Evolutionary conservation across 2,797 vertebrate genomes (phyloP).

Genomic region (Amblyraja radiata): DNA sequence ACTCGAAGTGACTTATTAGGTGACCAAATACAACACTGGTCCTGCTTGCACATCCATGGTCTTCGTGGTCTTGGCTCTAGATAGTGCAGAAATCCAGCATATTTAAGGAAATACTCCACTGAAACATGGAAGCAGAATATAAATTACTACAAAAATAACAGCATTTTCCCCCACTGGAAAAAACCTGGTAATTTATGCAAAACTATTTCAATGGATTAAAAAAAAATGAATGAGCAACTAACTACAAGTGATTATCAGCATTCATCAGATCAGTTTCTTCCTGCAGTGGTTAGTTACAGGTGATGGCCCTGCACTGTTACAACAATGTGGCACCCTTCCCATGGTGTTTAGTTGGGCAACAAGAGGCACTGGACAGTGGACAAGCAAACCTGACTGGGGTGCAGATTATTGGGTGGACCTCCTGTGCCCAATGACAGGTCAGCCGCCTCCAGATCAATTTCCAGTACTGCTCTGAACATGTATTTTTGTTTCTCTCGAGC

Average conservation of each 20-base stretch:
- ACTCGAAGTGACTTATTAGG: not conserved
- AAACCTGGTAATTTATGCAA: conserved; percentile 31
- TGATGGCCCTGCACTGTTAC: too few species aligned
- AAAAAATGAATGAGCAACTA: conserved; percentile 15
- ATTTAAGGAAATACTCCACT: conserved; percentile 18
- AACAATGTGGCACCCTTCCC: too few species aligned
- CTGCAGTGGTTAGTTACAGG: too few species aligned
- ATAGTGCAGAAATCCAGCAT: conserved; percentile 16
- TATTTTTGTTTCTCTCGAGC: too few species aligned
- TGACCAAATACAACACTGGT: not conserved
- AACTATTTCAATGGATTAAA: not conserved
- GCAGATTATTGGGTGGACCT: too few species aligned
- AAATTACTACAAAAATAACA: conserved; percentile 31
- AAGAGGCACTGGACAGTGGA: too few species aligned
- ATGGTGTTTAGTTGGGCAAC: too few species aligned
- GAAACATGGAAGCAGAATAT: conserved; percentile 14
- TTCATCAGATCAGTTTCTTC: not conserved
- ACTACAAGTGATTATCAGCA: not conserved
- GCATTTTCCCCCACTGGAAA: not conserved
- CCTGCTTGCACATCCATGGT: not conserved
- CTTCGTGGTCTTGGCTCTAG: not conserved
- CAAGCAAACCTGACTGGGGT: too few species aligned
- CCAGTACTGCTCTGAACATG: too few species aligned
- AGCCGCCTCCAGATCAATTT: too few species aligned
- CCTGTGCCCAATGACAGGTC: too few species aligned